Evolutionary conservation across 2,888 invertebrate genomes (phyloP).

Genomic region (Cephus pygmeus): DNA sequence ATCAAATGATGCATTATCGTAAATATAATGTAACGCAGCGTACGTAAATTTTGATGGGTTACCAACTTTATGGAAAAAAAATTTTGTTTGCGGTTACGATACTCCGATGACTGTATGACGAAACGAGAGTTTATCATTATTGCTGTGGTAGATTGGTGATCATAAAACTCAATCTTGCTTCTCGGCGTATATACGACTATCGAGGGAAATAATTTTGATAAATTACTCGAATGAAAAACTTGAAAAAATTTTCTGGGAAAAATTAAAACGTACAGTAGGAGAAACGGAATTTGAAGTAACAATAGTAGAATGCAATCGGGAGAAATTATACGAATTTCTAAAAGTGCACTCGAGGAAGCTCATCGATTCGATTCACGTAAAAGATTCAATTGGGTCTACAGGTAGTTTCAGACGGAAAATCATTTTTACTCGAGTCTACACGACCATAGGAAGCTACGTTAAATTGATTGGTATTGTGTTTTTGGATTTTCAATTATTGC

Average conservation of each 20-base stretch:
- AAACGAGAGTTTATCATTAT: background rate
- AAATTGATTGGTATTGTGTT: background rate
- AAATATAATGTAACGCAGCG: constrained; percentile 40
- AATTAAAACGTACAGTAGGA: too few species aligned
- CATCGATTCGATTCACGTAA: background rate
- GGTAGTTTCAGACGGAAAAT: background rate
- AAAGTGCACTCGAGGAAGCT: background rate
- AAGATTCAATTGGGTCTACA: background rate
- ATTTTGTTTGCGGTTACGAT: background rate
- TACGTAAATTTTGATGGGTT: constrained; percentile 31
- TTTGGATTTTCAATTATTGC: background rate
- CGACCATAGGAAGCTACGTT: background rate
- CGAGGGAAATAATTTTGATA: background rate
- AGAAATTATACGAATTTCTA: background rate
- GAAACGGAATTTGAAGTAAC: background rate
- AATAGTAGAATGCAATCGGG: rapidly evolving
- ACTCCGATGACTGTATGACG: background rate
- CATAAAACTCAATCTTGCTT: background rate
- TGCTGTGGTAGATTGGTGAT: too few species aligned
- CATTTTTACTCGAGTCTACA: background rate
- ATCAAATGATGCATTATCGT: constrained; percentile 56
- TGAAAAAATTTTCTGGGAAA: too few species aligned
- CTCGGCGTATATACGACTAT: background rate
- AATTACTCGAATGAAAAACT: too few species aligned
- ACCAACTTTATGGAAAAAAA: constrained; percentile 10